These are phyloP conservation scores for Botrylloides violaceus DNA, from an alignment of 23 tunicate species.

Conservation along the genomic window DNA sequence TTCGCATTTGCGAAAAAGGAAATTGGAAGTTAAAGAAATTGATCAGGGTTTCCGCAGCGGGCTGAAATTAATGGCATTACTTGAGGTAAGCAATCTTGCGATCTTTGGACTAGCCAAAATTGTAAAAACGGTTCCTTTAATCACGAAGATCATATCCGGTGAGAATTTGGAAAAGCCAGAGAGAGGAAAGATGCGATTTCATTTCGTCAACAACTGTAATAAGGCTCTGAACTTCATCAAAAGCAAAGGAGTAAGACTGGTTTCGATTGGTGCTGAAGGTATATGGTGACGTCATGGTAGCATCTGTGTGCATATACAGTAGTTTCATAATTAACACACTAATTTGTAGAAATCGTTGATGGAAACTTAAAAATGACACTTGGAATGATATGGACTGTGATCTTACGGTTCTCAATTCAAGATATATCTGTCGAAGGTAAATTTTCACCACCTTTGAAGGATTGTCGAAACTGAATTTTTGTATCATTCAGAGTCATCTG, in stretches of 20 bases:
- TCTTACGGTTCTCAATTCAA: slow-evolving; percentile 95
- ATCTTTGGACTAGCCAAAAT: too few relatives aligned
- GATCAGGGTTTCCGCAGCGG: slow-evolving; percentile 92
- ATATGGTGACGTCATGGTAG: too few relatives aligned
- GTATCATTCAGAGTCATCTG: slow-evolving; percentile 70
- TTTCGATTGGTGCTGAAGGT: slow-evolving; percentile 99
- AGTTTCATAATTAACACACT: too few relatives aligned
- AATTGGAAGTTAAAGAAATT: slow-evolving; percentile 61
- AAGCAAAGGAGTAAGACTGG: slow-evolving; percentile 83
- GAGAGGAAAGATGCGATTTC: slow-evolving; percentile 98
- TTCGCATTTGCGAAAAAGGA: slow-evolving; percentile 95
- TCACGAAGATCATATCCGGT: slow-evolving; percentile 95
- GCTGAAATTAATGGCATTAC: slow-evolving; percentile 88
- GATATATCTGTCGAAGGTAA: slow-evolving; percentile 99
- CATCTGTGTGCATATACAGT: not conserved
- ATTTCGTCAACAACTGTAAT: slow-evolving; percentile 95
- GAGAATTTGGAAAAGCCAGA: slow-evolving; percentile 90
- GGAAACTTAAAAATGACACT: slow-evolving; percentile 98
- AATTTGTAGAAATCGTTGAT: slow-evolving; percentile 82
- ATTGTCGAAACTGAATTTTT: not conserved
- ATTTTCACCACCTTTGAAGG: not conserved
- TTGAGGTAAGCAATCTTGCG: slow-evolving; percentile 95
- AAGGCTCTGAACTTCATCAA: slow-evolving; percentile 90
- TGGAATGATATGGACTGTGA: slow-evolving; percentile 99
- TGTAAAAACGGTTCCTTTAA: too few relatives aligned